Conservation (phyloP, 2,797 vertebrate species). For the Ispidina lecontei region DNA sequence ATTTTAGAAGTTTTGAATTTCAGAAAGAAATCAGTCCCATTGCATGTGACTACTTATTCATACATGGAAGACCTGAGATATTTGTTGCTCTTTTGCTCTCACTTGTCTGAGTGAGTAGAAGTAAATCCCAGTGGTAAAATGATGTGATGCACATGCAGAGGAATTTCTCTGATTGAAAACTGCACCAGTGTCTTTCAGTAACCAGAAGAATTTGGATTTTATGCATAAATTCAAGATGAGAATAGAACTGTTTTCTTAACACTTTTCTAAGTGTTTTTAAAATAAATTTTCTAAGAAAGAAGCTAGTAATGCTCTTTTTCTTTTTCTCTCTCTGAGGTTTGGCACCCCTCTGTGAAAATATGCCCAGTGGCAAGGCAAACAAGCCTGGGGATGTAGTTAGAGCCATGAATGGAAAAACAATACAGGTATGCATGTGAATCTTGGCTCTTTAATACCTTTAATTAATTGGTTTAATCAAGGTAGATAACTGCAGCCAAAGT, state of each 20-base stretch:
- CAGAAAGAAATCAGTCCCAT: background rate
- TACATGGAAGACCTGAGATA: background rate
- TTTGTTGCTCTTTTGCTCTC: background rate
- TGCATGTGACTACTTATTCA: background rate
- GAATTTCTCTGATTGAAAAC: background rate
- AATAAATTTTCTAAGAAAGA: background rate
- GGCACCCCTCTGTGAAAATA: slow-evolving; percentile 96
- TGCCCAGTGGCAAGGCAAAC: slow-evolving; percentile 93
- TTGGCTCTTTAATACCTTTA: background rate
- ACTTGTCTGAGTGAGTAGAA: background rate
- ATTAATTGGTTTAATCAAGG: background rate
- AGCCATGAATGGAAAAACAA: slow-evolving; percentile 96
- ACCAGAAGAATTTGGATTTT: background rate
- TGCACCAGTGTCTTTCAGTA: background rate
- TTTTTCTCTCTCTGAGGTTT: slow-evolving; percentile 81
- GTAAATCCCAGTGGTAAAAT: background rate
- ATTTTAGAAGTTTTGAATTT: background rate
- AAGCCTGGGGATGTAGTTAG: slow-evolving; percentile 95
- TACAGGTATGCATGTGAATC: slow-evolving; percentile 84
- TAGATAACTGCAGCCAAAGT: background rate
- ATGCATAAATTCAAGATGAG: background rate
- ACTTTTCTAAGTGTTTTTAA: background rate
- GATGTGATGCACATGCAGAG: background rate
- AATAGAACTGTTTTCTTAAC: background rate
- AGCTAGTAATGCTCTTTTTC: background rate